These are phyloP conservation scores for Aspiorhynchus laticeps DNA, from an alignment of 2,113 vertebrate genomes.

Conservation along the genomic window DNA sequence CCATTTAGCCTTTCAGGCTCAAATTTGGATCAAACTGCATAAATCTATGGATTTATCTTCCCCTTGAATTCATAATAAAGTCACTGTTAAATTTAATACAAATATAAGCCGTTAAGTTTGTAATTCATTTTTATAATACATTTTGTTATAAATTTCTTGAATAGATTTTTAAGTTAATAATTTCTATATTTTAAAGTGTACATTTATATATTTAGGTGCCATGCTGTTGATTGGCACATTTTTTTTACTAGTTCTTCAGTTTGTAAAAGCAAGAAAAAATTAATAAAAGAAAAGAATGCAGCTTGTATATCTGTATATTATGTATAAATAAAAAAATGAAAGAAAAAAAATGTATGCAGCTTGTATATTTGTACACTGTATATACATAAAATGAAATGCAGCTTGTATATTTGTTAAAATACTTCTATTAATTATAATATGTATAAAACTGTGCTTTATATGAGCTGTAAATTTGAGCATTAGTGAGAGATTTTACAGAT, in stretches of 20 bases:
- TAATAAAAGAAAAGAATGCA: background rate
- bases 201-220: background rate
- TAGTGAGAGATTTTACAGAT: no score
- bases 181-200: background rate
- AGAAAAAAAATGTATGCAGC: no score
- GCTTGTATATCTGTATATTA: no score
- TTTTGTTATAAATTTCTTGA: background rate
- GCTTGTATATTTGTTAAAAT: background rate
- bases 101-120: background rate
- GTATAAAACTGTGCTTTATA: background rate
- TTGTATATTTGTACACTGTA: no score
- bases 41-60: background rate
- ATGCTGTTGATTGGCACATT: background rate
- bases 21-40: slow-evolving; percentile 19
- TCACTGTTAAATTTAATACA: background rate
- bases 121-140: background rate
- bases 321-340: no score
- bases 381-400: background rate
- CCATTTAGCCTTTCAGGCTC: slow-evolving; percentile 51
- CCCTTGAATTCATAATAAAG: background rate
- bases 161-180: background rate
- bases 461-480: background rate
- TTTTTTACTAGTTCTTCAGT: background rate
- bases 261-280: background rate
- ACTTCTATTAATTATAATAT: background rate